Percentiles rank a stretch among this genome's conserved stretches.
Evolutionary conservation across 2,113 vertebrate genomes (phyloP).

Genomic region (Gymnocephalus cernua): DNA sequence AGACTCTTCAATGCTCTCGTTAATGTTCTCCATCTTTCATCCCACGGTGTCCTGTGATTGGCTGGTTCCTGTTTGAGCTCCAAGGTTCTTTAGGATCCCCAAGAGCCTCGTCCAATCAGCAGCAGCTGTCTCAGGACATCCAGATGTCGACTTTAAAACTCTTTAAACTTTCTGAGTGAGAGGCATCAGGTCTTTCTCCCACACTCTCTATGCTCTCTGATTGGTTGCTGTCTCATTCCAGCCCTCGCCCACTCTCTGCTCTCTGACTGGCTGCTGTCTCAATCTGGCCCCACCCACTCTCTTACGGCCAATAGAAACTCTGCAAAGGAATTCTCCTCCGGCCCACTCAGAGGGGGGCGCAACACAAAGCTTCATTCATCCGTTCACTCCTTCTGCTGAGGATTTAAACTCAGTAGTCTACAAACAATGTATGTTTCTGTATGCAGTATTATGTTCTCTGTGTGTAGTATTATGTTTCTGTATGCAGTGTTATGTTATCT

Average conservation of each 20-base stretch:
- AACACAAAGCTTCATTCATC: constrained; percentile 49
- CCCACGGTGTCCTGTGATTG: neutral
- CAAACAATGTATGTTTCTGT: too few relatives aligned
- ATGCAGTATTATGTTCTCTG: too few relatives aligned
- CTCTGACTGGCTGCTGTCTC: constrained; percentile 47
- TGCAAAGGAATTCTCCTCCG: constrained; percentile 12
- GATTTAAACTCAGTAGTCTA: too few relatives aligned
- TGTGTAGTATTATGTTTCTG: too few relatives aligned
- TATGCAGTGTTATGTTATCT: too few relatives aligned
- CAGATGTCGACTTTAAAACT: constrained; percentile 23
- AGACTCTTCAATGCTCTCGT: neutral
- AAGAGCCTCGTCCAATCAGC: neutral
- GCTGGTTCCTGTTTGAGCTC: neutral
- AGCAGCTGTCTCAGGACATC: neutral
- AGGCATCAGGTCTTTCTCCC: neutral
- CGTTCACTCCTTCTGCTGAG: neutral
- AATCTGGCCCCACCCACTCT: constrained; percentile 61
- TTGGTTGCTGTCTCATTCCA: constrained; percentile 56
- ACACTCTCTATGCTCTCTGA: constrained; percentile 25
- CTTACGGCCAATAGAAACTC: constrained; percentile 29
- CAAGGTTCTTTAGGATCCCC: neutral
- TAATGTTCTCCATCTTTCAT: neutral
- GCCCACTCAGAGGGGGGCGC: constrained; percentile 15
- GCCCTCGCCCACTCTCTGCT: constrained; percentile 44
- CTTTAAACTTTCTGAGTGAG: neutral